phyloP scores from a whole-genome alignment of 1,140 invertebrate species.

The Drosophila baimaii region DNA sequence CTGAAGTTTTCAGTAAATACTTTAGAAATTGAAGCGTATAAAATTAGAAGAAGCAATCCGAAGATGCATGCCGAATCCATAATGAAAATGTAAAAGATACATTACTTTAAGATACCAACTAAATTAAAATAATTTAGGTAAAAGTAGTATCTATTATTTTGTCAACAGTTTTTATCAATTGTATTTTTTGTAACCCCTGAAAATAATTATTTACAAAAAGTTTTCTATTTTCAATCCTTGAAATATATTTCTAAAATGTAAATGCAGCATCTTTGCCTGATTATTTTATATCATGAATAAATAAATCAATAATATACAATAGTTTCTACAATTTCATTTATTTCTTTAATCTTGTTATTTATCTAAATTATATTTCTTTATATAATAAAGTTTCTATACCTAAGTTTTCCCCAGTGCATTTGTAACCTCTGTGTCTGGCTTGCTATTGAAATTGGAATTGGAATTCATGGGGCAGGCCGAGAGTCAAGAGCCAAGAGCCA shows the following conservation, averaged over 20 bases:
- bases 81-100: background rate
- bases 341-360: background rate
- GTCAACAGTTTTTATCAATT: background rate
- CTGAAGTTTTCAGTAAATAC: too few relatives aligned
- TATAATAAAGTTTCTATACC: constrained; percentile 3
- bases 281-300: too few relatives aligned
- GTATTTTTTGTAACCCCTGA: background rate
- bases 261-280: too few relatives aligned
- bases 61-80: background rate
- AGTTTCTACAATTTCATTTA: background rate
- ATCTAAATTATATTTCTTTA: constrained; percentile 8
- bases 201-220: background rate
- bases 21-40: too few relatives aligned
- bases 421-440: constrained; percentile 38
- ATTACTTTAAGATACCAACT: background rate
- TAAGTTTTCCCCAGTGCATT: constrained; percentile 10
- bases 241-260: too few relatives aligned
- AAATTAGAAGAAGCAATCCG: accelerated
- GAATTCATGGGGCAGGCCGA: constrained; percentile 58
- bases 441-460: constrained; percentile 62
- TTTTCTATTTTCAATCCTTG: too few relatives aligned
- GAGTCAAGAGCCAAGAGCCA: constrained; percentile 44
- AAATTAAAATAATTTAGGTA: background rate
- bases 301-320: too few relatives aligned
- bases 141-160: background rate